Evolutionary conservation across 2,113 vertebrate genomes (phyloP).

Genomic region (Gymnarchus niloticus): DNA sequence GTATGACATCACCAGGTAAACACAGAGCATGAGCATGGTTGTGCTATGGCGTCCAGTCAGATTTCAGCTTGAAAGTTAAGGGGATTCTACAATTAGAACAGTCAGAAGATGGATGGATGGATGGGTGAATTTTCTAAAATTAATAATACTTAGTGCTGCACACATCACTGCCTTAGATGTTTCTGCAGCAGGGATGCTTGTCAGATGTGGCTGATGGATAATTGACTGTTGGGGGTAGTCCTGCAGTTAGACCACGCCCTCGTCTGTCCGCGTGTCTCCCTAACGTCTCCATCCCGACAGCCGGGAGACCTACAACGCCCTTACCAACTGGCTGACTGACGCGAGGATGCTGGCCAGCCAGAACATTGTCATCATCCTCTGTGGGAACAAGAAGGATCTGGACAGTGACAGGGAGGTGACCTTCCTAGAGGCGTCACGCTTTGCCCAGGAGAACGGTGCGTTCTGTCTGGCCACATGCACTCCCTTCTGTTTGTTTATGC

Average conservation of each 20-base stretch:
- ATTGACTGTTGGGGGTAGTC: not conserved
- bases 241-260: not conserved
- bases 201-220: not conserved
- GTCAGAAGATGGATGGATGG: too few relatives aligned
- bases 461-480: not conserved
- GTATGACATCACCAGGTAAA: constrained; percentile 86
- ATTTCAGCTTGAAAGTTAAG: not conserved
- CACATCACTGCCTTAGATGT: too few relatives aligned
- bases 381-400: constrained; percentile 89
- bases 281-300: constrained; percentile 44
- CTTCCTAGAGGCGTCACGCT: constrained; percentile 84
- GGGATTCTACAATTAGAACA: not conserved
- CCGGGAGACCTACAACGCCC: constrained; percentile 85
- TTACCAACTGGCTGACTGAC: constrained; percentile 85
- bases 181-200: not conserved
- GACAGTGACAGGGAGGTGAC: constrained; percentile 84
- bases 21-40: not conserved
- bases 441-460: constrained; percentile 83
- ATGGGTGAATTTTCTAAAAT: too few relatives aligned
- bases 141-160: too few relatives aligned
- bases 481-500: not conserved
- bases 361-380: constrained; percentile 87
- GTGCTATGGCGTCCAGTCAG: not conserved
- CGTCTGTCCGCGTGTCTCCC: not conserved
- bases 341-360: constrained; percentile 85